phyloP scores from a whole-genome alignment of 2,888 invertebrate genomes.

The Drosophila villosipedis region DNA sequence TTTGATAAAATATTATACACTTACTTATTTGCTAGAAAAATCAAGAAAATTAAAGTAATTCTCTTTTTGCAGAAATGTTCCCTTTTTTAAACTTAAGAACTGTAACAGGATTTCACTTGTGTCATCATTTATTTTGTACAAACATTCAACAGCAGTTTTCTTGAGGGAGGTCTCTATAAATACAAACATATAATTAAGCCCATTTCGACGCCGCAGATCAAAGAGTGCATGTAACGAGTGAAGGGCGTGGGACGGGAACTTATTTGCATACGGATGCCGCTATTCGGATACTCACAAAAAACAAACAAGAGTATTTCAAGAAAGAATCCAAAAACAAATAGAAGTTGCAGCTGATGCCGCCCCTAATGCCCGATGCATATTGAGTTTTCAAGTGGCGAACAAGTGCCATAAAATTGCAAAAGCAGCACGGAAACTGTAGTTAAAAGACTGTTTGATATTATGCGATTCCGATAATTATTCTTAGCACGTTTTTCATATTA shows the following conservation, averaged over 20 bases:
- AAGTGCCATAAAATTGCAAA: conserved; percentile 55
- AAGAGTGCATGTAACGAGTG: conserved; percentile 13
- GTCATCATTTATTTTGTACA: not conserved
- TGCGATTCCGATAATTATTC: conserved; percentile 42
- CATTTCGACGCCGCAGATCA: conserved; percentile 23
- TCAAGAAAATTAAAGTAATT: not conserved
- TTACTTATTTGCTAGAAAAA: not conserved
- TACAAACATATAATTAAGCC: conserved; percentile 34
- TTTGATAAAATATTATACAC: not conserved
- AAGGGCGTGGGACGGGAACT: not conserved
- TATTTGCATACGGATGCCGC: conserved; percentile 20
- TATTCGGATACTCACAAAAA: conserved; percentile 34
- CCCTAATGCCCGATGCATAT: conserved; percentile 56
- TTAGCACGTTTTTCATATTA: conserved; percentile 16
- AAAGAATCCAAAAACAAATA: not conserved
- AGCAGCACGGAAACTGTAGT: conserved; percentile 15
- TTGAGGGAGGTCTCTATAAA: conserved; percentile 24
- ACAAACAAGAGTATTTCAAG: conserved; percentile 11
- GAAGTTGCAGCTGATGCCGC: conserved; percentile 39
- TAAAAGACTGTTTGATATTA: conserved; percentile 44
- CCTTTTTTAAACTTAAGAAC: not conserved
- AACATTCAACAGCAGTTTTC: conserved; percentile 3
- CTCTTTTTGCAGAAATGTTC: not conserved
- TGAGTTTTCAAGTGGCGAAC: conserved; percentile 59
- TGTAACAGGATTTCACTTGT: not conserved